Evolutionary conservation across 1,140 invertebrate species (phyloP), one percentile per base, ranked within the genome.

Genomic region (Drosophila equinoxialis): DNA sequence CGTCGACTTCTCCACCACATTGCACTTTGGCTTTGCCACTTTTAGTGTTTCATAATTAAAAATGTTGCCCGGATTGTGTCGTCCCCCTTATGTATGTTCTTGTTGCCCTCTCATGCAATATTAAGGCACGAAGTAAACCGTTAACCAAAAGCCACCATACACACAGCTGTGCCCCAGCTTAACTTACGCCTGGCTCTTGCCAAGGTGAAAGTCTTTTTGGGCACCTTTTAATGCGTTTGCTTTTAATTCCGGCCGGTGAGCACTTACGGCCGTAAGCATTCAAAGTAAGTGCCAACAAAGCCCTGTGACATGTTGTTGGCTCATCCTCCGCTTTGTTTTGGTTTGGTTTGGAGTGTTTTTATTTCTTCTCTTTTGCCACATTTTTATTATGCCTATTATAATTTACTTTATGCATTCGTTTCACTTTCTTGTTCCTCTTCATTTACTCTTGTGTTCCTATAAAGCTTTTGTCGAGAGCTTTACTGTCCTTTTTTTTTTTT

Each of bases 1-100:
- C 35, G 35, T 39, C 17, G 37, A 45, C 77, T 73, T 58, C 67
- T 73, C 57, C 64, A 63, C 61, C 82, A 77, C 79, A 86, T 84
- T 90, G 90, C 90, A 87, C 90, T 83, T 84, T 90, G 87, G 83
- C 83, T 91, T 91, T 90, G 82, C 90, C 83, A 91, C 90, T 91
- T 89, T 91, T 91, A 91, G 90, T 91, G 90, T 90, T 91, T 90
- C 83, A 91, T 91, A 91, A 91, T 91, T 91, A 91, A 91, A 91
- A 91, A 91, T 83, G 90, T 91, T 90, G 77, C 84, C 77, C 68
- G 82, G 81, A 66, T 76, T 74, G 74, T 77, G 67, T 77, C 67
- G 67, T 65, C 67, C 54, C 67, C 54, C 60, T 20, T 55, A 61
- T 26, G 23, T 26, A 26, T 42, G 62, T 77, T 81, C 30, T 30